Conservation (phyloP, 2,797 vertebrate species). For the Muscicapa striata region DNA sequence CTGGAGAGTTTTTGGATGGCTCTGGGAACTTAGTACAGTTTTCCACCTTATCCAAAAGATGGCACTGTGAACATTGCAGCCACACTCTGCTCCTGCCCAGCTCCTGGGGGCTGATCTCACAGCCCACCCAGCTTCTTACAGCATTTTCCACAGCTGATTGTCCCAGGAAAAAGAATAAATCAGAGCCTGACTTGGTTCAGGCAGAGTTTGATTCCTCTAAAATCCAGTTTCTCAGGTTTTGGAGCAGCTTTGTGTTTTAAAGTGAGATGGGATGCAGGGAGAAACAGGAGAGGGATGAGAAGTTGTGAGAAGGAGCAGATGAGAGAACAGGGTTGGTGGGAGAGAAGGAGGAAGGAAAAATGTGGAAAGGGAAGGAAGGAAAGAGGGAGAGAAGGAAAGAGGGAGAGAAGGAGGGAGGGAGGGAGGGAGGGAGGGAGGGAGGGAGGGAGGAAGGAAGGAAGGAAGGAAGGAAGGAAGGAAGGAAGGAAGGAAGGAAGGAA, state of each 20-base stretch:
- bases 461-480: too few species aligned
- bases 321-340: not conserved
- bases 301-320: not conserved
- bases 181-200: not conserved
- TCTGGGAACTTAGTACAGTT: not conserved
- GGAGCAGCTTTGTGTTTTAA: not conserved
- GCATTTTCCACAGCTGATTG: accelerated
- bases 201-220: not conserved
- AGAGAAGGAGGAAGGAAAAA: not conserved
- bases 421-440: not conserved
- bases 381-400: too few species aligned
- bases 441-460: too few species aligned
- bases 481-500: not conserved
- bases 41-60: slow-evolving; percentile 47
- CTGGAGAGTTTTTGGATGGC: not conserved
- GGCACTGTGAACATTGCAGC: slow-evolving; percentile 49
- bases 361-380: not conserved
- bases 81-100: not conserved
- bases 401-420: not conserved
- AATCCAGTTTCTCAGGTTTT: not conserved
- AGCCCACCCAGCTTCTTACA: not conserved
- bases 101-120: not conserved
- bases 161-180: not conserved
- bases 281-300: not conserved
- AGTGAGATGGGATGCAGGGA: not conserved